A percentile compares a stretch with the other conserved stretches of the same genome.
Conservation (phyloP, 2,888 invertebrate species). For the Syrphus vitripennis region DNA sequence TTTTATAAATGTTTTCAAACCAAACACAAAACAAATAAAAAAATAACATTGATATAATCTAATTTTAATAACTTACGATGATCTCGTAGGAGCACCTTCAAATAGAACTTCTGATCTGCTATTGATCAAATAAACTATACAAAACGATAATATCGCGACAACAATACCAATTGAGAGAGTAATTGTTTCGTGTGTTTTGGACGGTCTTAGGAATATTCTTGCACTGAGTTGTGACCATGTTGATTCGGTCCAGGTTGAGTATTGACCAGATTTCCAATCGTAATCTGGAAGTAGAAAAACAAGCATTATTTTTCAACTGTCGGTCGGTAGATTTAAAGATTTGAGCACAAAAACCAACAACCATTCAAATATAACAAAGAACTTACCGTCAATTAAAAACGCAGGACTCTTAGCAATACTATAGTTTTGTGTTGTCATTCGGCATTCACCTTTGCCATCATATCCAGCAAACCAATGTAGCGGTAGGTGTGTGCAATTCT, state of each 20-base stretch:
- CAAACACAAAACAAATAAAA: conserved; percentile 59
- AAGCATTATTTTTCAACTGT: neutral
- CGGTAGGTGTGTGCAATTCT: conserved; percentile 81
- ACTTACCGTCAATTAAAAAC: conserved; percentile 86
- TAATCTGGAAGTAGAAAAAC: conserved; percentile 83
- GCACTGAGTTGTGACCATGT: conserved; percentile 89
- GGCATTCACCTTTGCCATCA: conserved; percentile 86
- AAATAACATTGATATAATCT: neutral
- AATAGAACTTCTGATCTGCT: conserved; percentile 80
- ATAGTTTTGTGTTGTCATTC: conserved; percentile 88
- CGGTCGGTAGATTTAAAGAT: too few species aligned
- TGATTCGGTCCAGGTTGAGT: conserved; percentile 95
- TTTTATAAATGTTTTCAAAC: neutral
- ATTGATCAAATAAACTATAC: conserved; percentile 79
- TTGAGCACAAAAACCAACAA: too few species aligned
- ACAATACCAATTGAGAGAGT: conserved; percentile 79
- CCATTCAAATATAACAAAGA: neutral
- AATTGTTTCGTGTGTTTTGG: conserved; percentile 78
- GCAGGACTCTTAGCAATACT: conserved; percentile 92
- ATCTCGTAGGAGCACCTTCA: conserved; percentile 77
- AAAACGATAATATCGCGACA: conserved; percentile 79
- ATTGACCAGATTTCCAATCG: conserved; percentile 88
- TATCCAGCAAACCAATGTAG: conserved; percentile 86
- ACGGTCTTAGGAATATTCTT: conserved; percentile 89
- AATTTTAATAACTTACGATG: conserved; percentile 77